Evolutionary conservation across 1,140 invertebrate species (phyloP).

Genomic region (Marisa cornuarietis): DNA sequence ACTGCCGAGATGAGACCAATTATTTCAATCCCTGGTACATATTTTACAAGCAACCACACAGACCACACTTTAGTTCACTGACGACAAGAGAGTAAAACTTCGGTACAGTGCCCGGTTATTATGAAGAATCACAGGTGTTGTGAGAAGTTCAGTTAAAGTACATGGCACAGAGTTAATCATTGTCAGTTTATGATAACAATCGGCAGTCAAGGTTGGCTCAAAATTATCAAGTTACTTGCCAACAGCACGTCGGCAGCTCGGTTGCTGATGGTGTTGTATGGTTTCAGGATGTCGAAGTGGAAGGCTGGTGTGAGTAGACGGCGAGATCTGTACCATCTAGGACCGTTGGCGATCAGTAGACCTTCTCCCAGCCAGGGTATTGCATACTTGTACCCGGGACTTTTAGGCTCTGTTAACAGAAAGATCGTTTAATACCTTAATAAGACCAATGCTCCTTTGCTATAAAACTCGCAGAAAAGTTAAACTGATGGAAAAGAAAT

Average conservation of each 20-base stretch:
- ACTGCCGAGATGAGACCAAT: too few species aligned
- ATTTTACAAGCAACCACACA: too few species aligned
- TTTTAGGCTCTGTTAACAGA: slow-evolving; percentile 42
- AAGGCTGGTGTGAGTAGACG: slow-evolving; percentile 91
- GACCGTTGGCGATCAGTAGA: slow-evolving; percentile 70
- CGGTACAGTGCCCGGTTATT: too few species aligned
- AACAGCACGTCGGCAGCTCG: slow-evolving; percentile 60
- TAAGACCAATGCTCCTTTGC: too few species aligned
- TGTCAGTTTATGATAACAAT: background rate
- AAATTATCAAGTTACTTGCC: slow-evolving; percentile 27
- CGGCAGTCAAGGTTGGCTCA: background rate
- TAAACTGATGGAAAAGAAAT: background rate
- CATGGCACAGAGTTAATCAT: too few species aligned
- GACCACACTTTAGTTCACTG: too few species aligned
- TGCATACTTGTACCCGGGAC: slow-evolving; percentile 35
- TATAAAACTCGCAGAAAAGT: background rate
- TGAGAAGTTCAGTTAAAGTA: too few species aligned
- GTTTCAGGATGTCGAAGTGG: slow-evolving; percentile 87
- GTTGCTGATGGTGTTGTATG: slow-evolving; percentile 83
- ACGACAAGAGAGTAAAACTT: too few species aligned
- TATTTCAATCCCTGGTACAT: too few species aligned
- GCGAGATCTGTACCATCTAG: slow-evolving; percentile 80
- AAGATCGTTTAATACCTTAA: background rate
- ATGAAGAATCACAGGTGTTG: too few species aligned
- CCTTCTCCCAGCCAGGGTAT: slow-evolving; percentile 54